Evolutionary conservation across 2,113 vertebrate genomes (phyloP).

Genomic region (Pleuronectes platessa): DNA sequence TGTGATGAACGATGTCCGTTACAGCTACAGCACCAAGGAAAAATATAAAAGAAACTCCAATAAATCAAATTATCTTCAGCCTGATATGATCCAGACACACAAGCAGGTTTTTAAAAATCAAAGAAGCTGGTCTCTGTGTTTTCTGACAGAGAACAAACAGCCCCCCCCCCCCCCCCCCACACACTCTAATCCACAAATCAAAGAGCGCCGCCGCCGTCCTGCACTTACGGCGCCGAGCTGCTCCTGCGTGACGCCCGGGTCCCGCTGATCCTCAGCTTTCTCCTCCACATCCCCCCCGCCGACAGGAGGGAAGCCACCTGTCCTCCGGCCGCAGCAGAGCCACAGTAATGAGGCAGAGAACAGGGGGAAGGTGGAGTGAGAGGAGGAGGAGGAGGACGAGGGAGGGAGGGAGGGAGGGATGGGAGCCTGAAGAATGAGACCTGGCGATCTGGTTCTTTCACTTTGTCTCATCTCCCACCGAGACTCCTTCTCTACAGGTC

Average conservation of each 20-base stretch:
- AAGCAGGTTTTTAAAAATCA: too few relatives aligned
- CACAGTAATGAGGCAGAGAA: background rate
- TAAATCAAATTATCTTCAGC: too few relatives aligned
- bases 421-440: conserved; percentile 59
- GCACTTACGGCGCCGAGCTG: conserved; percentile 60
- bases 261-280: conserved; percentile 73
- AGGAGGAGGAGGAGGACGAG: background rate
- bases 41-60: too few relatives aligned
- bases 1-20: too few relatives aligned
- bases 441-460: conserved; percentile 67
- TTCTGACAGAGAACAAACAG: background rate
- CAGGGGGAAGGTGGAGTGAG: background rate
- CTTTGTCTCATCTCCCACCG: conserved; percentile 28
- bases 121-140: background rate
- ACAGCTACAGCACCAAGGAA: too few relatives aligned
- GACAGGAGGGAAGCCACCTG: conserved; percentile 42
- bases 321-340: conserved; percentile 19
- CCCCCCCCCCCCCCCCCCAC: background rate
- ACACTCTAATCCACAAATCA: background rate
- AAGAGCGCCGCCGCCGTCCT: background rate
- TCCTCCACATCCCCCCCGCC: conserved; percentile 73
- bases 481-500: background rate
- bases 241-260: conserved; percentile 48
- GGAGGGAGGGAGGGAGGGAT: background rate
- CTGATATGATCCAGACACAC: too few relatives aligned